Percentiles rank a stretch among this genome's conserved stretches.
Evolutionary conservation across 2,888 invertebrate genomes (phyloP).

Genomic region (Saturnia pavonia): DNA sequence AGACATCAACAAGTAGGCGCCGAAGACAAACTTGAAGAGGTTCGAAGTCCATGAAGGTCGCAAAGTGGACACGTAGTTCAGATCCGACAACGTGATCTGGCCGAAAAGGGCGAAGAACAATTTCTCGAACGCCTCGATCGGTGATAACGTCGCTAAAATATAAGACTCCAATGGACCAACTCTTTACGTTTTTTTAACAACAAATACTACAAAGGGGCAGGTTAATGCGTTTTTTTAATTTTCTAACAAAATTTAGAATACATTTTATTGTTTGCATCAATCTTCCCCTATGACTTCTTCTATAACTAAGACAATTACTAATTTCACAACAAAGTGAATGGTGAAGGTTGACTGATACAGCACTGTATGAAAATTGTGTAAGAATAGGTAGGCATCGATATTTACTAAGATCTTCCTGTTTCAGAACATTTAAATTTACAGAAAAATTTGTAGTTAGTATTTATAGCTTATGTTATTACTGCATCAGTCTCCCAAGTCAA

Average conservation of each 20-base stretch:
- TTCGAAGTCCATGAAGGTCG: conserved; percentile 92
- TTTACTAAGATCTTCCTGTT: neutral
- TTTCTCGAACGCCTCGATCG: conserved; percentile 96
- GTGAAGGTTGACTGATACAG: conserved; percentile 66
- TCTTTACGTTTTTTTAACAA: conserved; percentile 45
- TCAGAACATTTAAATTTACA: neutral
- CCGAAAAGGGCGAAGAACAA: conserved; percentile 99
- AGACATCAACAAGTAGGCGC: conserved; percentile 98
- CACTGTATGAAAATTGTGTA: conserved; percentile 31
- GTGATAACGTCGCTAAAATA: conserved; percentile 90
- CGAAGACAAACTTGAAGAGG: conserved; percentile 96
- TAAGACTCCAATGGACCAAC: conserved; percentile 75
- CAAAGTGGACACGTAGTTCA: conserved; percentile 86
- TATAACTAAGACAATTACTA: conserved; percentile 52
- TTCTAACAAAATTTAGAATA: conserved; percentile 7
- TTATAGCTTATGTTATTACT: conserved; percentile 23
- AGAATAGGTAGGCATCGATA: neutral
- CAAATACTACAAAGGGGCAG: conserved; percentile 50
- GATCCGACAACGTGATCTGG: conserved; percentile 92
- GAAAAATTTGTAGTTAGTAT: neutral
- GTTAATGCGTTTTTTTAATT: conserved; percentile 48
- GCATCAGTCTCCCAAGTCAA: conserved; percentile 70
- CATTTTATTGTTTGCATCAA: conserved; percentile 43
- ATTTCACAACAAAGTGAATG: conserved; percentile 46
- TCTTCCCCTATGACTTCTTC: conserved; percentile 51